Evolutionary conservation across 2,888 invertebrate genomes (phyloP).

Genomic region (Zaprionus obscuricornis): DNA sequence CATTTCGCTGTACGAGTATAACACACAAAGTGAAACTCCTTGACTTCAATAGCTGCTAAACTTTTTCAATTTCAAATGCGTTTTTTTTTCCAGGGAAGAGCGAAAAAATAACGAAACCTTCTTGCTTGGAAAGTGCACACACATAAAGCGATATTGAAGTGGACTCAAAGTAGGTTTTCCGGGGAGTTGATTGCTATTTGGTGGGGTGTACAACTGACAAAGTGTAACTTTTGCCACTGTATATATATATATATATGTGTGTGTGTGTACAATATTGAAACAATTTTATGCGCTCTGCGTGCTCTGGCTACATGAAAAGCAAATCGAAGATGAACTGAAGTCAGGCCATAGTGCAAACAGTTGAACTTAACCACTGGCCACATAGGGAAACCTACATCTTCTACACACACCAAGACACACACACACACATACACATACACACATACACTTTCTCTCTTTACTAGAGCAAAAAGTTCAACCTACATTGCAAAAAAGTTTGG

Average conservation of each 20-base stretch:
- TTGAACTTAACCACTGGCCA: conserved; percentile 49
- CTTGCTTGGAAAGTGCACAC: conserved; percentile 54
- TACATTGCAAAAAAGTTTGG: conserved; percentile 34
- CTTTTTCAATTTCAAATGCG: conserved; percentile 72
- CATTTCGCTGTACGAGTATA: too few relatives aligned
- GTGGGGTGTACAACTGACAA: conserved; percentile 10
- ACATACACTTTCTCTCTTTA: too few relatives aligned
- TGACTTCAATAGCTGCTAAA: conserved; percentile 45
- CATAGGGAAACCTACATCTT: too few relatives aligned
- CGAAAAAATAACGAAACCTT: conserved; percentile 32
- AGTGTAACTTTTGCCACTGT: conserved; percentile 61
- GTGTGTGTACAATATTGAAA: too few relatives aligned
- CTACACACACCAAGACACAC: too few relatives aligned
- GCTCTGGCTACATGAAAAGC: conserved; percentile 71
- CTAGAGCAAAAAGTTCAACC: conserved; percentile 28
- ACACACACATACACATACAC: too few relatives aligned
- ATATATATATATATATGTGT: too few relatives aligned
- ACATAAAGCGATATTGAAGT: conserved; percentile 36
- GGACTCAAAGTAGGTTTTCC: conserved; percentile 10
- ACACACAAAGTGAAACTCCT: too few relatives aligned
- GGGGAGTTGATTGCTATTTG: neutral
- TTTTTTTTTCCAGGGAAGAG: conserved; percentile 32
- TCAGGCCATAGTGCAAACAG: conserved; percentile 17
- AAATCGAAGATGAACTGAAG: conserved; percentile 71
- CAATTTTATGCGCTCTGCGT: conserved; percentile 74